Evolutionary conservation across 92 coral and sea anemone genomes (phyloP), one percentile per base, ranked within the genome.

Genomic region (Diadumene lineata): DNA sequence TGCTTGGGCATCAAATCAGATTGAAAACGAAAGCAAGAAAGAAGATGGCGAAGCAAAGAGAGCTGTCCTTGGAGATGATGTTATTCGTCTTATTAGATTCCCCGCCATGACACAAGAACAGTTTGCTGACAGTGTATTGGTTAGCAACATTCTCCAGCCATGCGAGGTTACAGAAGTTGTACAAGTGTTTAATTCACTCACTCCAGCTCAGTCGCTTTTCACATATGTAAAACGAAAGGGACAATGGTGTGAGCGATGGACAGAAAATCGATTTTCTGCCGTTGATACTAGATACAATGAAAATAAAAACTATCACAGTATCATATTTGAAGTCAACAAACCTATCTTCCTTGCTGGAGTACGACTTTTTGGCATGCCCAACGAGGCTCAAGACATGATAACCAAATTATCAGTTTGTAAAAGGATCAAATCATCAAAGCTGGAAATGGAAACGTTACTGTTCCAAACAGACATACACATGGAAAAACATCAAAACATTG

Each of bases 281-380:
- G 1, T 7, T 64, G 25, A 28, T 29, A 17, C 0, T 2, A 7
- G 32, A 3, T 19, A 2, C 7, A 6, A 29, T 13, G 34, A 2
- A 4, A 1, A 28, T 22, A 0, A 23, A 4, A 31, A 0, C 22
- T 26, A 18, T 66, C 25, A 33, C 0, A 13, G 50, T 28, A 53
- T 44, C 50, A 27, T 33, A 6, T 33, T 66, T 24, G 50, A n/a
- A 17, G 75, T 70, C 57, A 70, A 70, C 29, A 70, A 53, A 51
- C 63, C 58, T 15, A 58, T 70, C 31, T 70, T 61, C 48, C 77
- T 72, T 33, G 77, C 77, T 7, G 77, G 77, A 33, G 77, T 72
- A 9, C 43, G 77, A 11, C 50, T 72, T 21, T 32, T 72, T 57
- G 77, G 66, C 18, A 7, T 10, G 2, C n/a, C 7, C 13, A 21